Evolutionary conservation across 2,113 vertebrate species (phyloP).

Genomic region (Callaeas wilsoni): DNA sequence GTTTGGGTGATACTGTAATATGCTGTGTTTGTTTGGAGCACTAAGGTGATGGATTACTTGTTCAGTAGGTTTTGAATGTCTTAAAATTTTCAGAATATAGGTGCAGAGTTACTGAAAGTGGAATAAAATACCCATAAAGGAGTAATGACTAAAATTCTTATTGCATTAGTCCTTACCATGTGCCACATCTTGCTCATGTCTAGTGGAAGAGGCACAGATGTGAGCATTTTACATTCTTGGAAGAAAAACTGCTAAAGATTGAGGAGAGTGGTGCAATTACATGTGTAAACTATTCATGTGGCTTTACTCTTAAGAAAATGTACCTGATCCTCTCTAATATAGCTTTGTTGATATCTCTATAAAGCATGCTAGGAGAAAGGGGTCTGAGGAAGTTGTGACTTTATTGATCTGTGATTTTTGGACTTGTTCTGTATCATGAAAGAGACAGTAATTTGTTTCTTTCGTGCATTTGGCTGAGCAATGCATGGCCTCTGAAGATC

Average conservation of each 20-base stretch:
- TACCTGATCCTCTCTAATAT: background rate
- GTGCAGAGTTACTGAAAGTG: background rate
- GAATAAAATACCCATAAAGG: background rate
- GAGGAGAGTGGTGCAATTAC: background rate
- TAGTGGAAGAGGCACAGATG: background rate
- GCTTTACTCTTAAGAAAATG: background rate
- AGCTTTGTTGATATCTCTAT: background rate
- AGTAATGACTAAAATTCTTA: background rate
- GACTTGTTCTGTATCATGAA: background rate
- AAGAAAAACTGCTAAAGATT: background rate
- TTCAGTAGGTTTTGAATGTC: background rate
- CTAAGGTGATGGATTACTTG: background rate
- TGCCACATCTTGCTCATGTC: background rate
- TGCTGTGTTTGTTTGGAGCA: background rate
- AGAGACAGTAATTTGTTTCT: background rate
- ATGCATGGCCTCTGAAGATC: background rate
- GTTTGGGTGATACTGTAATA: background rate
- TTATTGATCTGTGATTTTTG: background rate
- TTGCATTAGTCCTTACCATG: accelerated
- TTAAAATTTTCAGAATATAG: background rate
- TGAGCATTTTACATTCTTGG: background rate
- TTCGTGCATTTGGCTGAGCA: background rate
- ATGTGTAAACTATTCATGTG: background rate
- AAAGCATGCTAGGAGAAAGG: background rate
- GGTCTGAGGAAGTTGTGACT: background rate